phyloP scores from a whole-genome alignment of 2,888 invertebrate species.

The Noctua pronuba region DNA sequence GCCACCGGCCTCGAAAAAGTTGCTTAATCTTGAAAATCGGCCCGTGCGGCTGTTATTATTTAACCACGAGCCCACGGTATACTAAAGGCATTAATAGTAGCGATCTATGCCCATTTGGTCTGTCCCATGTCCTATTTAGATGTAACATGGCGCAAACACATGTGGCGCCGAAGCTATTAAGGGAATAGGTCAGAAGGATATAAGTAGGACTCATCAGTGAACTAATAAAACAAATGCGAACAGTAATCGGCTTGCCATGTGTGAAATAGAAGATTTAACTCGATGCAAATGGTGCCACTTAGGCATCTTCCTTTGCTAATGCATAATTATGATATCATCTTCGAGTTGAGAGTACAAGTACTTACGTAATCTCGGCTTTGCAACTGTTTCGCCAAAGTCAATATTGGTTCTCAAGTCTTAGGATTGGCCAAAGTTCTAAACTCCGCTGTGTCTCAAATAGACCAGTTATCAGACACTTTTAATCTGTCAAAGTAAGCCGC shows the following conservation, averaged over 20 bases:
- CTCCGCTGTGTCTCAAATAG: neutral
- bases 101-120: neutral
- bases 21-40: neutral
- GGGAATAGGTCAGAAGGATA: conserved; percentile 47
- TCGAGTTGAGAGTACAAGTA: neutral
- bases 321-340: conserved; percentile 14
- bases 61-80: neutral
- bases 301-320: neutral
- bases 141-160: conserved; percentile 24
- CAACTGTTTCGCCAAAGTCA: neutral
- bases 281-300: conserved; percentile 1
- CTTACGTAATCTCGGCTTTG: conserved; percentile 4
- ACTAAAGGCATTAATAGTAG: neutral
- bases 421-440: neutral
- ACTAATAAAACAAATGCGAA: conserved; percentile 18
- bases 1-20: neutral
- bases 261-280: neutral
- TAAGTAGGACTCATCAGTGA: conserved; percentile 33
- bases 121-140: conserved; percentile 13
- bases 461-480: neutral
- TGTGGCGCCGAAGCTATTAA: conserved; percentile 27
- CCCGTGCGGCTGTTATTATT: neutral
- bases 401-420: neutral
- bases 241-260: conserved; percentile 5
- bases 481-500: neutral